Evolutionary conservation across 2,888 invertebrate species (phyloP), one percentile per base, ranked within the genome.

Genomic region (Rhopalosiphum nymphaeae): DNA sequence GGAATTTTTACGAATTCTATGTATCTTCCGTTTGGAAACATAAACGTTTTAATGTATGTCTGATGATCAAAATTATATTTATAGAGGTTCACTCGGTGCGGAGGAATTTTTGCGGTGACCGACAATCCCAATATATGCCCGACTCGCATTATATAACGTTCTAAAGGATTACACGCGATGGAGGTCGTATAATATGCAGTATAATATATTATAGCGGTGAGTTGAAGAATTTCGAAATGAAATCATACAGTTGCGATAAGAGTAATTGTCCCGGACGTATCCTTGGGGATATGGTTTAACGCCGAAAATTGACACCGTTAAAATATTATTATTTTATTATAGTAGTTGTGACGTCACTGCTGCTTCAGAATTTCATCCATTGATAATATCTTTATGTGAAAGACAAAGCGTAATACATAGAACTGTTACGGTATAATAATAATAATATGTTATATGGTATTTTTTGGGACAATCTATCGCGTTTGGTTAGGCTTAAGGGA

Each of bases 41-140:
- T 57, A 44, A 26, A 89, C 5, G 36, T 49, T 49, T 46, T 49
- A 56, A 56, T 42, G 56, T 36, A 36, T 56, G 88, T 87, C 49
- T 49, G 86, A 86, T 46, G 26, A 86, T 86, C 46, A 86, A 86
- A 86, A 86, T 46, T 46, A 86, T 86, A 86, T 86, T 86, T 86
- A 44, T 78, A 42, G 46, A 86, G 86, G 44, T 86, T 86, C 29
- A 46, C 29, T 42, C 29, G 85, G 85, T 44, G 85, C 2, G 26
- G 44, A 86, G 46, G 44, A 29, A 86, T 86, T 86, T 86, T 25
- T 49, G 46, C 29, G 46, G 78, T 36, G 36, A 78, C 78, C 78
- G 36, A 78, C 78, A 36, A 78, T 78, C 36, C 36, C 21, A 36
- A 78, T 78, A 78, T 42, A 36, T 78, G 78, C 78, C 67, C 36